Evolutionary conservation across 23 tunicate species (phyloP).

Genomic region (Phallusia fumigata): DNA sequence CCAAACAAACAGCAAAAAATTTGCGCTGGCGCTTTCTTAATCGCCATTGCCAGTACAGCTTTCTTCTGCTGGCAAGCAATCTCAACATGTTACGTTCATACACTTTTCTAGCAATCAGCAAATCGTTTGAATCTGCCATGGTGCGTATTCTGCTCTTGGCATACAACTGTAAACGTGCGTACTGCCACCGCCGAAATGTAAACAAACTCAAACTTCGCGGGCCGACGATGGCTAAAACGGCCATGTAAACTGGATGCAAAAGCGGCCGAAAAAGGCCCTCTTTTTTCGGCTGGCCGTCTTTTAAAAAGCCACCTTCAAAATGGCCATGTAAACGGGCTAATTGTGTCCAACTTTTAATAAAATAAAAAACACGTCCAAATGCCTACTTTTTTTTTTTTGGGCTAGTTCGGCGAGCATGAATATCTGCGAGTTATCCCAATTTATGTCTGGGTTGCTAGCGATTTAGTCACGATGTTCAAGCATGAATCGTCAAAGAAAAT

Average conservation of each 20-base stretch:
- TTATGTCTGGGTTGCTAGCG: no score
- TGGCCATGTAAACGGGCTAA: constrained; percentile 15
- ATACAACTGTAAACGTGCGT: neutral
- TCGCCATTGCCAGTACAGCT: neutral
- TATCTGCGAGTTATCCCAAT: no score
- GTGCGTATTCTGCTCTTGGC: neutral
- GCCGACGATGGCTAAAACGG: neutral
- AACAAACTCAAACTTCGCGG: no score
- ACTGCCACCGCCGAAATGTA: neutral
- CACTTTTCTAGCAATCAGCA: neutral
- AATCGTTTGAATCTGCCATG: neutral
- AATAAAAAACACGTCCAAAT: no score
- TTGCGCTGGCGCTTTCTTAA: neutral
- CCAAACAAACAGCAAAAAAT: neutral
- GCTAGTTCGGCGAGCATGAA: no score
- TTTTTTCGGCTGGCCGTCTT: neutral
- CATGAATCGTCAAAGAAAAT: no score
- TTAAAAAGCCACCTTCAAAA: neutral
- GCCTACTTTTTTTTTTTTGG: no score
- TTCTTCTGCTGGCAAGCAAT: neutral
- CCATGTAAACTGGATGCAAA: no score
- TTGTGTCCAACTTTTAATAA: no score
- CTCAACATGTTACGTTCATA: neutral
- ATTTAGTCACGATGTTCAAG: no score
- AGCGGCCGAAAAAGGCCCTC: no score